Evolutionary conservation across 2,888 invertebrate species (phyloP).

Genomic region (Junonia oenone): DNA sequence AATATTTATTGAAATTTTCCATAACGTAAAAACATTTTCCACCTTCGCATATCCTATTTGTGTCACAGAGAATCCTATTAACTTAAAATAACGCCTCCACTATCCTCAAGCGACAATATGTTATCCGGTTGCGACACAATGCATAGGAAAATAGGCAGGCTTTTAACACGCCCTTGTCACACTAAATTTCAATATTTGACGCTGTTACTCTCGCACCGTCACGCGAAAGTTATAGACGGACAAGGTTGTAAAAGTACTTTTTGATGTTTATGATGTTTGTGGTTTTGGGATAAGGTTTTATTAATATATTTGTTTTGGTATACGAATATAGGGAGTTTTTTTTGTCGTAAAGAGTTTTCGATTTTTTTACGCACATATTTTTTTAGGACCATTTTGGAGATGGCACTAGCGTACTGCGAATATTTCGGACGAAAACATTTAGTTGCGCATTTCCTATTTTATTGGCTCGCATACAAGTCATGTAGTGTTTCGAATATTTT

Average conservation of each 20-base stretch:
- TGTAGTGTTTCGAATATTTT: too few species aligned
- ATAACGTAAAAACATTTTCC: constrained; percentile 15
- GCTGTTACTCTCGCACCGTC: constrained; percentile 8
- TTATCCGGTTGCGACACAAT: constrained; percentile 34
- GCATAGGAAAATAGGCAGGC: constrained; percentile 36
- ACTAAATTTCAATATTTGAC: constrained; percentile 38
- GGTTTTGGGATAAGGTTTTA: too few species aligned
- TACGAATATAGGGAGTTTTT: too few species aligned
- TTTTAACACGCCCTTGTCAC: constrained; percentile 16
- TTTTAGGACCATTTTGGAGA: too few species aligned
- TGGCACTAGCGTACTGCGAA: too few species aligned
- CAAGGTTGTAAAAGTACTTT: background rate
- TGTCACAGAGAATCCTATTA: constrained; percentile 26
- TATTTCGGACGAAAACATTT: too few species aligned
- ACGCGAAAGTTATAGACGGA: background rate
- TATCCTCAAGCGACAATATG: constrained; percentile 33
- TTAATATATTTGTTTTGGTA: too few species aligned
- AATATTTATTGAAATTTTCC: constrained; percentile 2
- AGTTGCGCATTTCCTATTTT: too few species aligned
- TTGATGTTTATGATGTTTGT: background rate
- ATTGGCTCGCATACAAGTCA: too few species aligned
- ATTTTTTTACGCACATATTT: too few species aligned
- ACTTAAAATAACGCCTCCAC: constrained; percentile 33
- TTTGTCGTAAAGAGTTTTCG: too few species aligned
- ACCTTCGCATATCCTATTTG: constrained; percentile 17